Conservation (phyloP, 2,797 vertebrate genomes). For the Catamblyrhynchus diadema region DNA sequence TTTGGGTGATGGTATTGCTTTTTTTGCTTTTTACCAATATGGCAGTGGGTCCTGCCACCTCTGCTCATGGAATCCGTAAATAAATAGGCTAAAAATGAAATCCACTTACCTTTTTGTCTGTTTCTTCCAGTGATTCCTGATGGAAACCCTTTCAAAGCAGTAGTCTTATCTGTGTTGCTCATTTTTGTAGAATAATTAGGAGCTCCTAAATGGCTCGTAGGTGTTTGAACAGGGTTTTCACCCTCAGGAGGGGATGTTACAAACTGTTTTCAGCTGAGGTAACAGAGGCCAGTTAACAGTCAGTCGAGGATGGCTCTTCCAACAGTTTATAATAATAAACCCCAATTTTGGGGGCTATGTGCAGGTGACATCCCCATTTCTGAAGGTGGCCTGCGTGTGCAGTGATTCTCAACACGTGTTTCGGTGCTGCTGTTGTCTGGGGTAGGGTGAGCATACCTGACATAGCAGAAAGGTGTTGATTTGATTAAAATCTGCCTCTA, state of each 20-base stretch:
- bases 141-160: neutral
- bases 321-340: neutral
- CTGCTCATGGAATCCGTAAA: neutral
- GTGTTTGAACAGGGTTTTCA: neutral
- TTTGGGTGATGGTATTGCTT: neutral
- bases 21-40: neutral
- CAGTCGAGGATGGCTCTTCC: neutral
- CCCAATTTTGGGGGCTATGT: neutral
- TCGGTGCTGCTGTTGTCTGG: neutral
- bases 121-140: neutral
- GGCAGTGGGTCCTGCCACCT: neutral
- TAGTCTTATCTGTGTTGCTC: neutral
- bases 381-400: neutral
- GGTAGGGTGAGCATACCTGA: conserved; percentile 9
- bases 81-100: neutral
- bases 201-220: neutral
- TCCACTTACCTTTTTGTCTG: neutral
- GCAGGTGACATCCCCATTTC: neutral
- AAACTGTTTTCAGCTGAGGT: neutral
- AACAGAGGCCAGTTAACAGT: neutral
- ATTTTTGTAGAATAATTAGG: neutral
- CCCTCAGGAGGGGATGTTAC: neutral
- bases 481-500: conserved; percentile 45
- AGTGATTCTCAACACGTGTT: neutral
- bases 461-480: conserved; percentile 37